phyloP scores from a whole-genome alignment of 2,113 vertebrate genomes.

The Piliocolobus tephrosceles region DNA sequence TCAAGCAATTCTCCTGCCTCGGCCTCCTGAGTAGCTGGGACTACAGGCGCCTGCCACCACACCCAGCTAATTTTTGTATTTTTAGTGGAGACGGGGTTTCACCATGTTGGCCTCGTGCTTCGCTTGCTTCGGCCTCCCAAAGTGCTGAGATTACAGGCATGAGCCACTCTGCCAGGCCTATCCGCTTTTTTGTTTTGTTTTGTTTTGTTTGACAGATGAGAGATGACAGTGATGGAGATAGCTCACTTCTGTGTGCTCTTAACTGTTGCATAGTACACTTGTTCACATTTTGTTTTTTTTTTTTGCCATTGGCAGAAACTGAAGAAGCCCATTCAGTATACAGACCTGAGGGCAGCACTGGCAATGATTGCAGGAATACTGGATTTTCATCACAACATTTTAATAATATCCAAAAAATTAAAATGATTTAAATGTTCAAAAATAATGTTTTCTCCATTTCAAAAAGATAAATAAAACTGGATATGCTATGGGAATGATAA shows the following conservation, averaged over 20 bases:
- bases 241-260: neutral
- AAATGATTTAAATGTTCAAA: neutral
- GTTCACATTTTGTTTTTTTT: neutral
- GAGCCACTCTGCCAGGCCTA: too few relatives aligned
- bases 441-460: neutral
- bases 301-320: neutral
- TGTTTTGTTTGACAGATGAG: neutral
- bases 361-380: neutral
- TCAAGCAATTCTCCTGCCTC: too few relatives aligned
- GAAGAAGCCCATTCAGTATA: neutral
- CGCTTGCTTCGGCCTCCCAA: too few relatives aligned
- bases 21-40: too few relatives aligned
- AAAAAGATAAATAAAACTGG: neutral
- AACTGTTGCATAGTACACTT: neutral
- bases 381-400: neutral
- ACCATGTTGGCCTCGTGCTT: too few relatives aligned
- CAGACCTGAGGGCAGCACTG: neutral
- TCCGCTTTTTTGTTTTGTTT: too few relatives aligned
- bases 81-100: too few relatives aligned
- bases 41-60: too few relatives aligned
- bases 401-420: neutral
- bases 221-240: neutral
- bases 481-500: neutral
- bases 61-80: too few relatives aligned
- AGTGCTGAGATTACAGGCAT: too few relatives aligned